Evolutionary conservation across 2,888 invertebrate species (phyloP), one percentile per base, ranked within the genome.

Genomic region (Eueremaeus valkanovi): DNA sequence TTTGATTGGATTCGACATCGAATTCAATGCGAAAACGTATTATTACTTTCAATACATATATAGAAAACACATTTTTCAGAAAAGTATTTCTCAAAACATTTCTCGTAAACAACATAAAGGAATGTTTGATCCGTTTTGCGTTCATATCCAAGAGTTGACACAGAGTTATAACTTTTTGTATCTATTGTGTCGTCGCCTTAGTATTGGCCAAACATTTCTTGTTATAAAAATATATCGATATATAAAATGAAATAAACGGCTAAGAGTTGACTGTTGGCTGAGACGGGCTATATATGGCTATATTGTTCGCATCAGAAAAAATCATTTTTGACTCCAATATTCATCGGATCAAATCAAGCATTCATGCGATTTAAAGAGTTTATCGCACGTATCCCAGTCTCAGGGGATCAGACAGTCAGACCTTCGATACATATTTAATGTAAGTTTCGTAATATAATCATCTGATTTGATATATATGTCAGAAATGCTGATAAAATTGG

Each of bases 291-390:
- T n/a, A n/a, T n/a, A n/a, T n/a, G n/a, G n/a, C n/a, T n/a, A n/a
- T n/a, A n/a, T 33, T 63, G 29, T 63, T 16, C 33, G 61, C 11
- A 68, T 63, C 18, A 31, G n/a, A 31, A 9, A n/a, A 36, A 68
- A 68, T 68, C 5, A 40, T 36, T 68, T 68, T 36, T 68, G 68
- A 68, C 42, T 68, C 68, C 42, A 68, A 68, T 68, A 68, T 68
- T 68, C 40, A 68, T 40, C 33, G 68, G 36, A 36, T 68, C 40
- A 68, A 68, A 40, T 68, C 40, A 68, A 27, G 33, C 68, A 68
- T 68, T 68, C 68, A 68, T 40, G 68, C 68, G 68, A 68, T 68
- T 24, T 68, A 68, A 68, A 68, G 42, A 68, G 68, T 68, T 68
- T 68, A 68, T 68, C 68, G 68, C 42, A 21, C 27, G 68, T 13